Base-by-base conservation (phyloP, 1,140 invertebrate genomes). In the Megathymus violae region DNA sequence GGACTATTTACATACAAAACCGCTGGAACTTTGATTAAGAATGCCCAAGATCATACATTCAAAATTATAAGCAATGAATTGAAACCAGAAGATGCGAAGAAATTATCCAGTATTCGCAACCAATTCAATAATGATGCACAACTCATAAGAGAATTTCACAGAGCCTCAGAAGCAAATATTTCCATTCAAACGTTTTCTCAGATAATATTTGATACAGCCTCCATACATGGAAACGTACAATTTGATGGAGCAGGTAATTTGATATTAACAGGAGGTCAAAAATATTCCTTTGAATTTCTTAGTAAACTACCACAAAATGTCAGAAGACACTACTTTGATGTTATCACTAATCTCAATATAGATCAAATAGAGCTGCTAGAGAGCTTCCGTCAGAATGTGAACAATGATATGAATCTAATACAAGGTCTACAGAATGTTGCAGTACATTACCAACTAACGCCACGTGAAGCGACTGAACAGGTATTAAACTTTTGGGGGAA, bases 1-100 rank as follows among this genome's bases (percentile, higher is more conserved):
- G 73, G 73, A 13, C 36, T 72, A 1, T 76, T 64, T 43, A 65
- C 56, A n/a, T 76, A 76, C 43, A 76, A 70, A 67, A 68, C 73
- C 3, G 64, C 73, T 16, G 65, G 62, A 22, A 65, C 64, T 4
- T 67, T 76, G 11, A 72, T 76, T 31, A 65, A n/a, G 11, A 70
- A 76, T 22, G 62, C 69, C 3, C 51, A 69, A 54, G 65, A 69
- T 11, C 60, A 69, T 9, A 64, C 67, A 4, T 75, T 75, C 31
- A 38, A 38, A 6, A 47, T 64, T 19, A 67, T 75, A 17, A 67
- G 19, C 50, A 63, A 51, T 36, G 67, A 69, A 22, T 43, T 75
- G n/a, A 59, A 7, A 9, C 58, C 17, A 27, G 72, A 71, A 11
- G 54, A 66, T 36, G 63, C 46, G n/a, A 22, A 31, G 3, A 62